phyloP scores from a whole-genome alignment of 1,140 invertebrate genomes.

The Nymphalis io region DNA sequence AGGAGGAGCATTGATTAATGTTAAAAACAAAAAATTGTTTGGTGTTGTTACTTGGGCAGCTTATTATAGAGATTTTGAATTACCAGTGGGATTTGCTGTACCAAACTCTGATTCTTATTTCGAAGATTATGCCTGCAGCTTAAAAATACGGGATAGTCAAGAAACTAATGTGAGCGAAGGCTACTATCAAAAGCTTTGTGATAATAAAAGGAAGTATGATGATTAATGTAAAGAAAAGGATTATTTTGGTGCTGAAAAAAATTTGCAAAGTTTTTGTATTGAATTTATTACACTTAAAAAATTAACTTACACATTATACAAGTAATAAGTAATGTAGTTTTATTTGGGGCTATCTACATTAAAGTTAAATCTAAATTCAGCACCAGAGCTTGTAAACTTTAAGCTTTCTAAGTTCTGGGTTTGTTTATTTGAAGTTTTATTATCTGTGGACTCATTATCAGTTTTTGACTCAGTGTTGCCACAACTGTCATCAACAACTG shows the following conservation, averaged over 20 bases:
- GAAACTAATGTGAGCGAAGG: constrained; percentile 11
- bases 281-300: constrained; percentile 24
- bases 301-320: constrained; percentile 18
- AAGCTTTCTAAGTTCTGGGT: constrained; percentile 33
- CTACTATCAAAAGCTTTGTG: constrained; percentile 53
- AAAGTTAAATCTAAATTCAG: constrained; percentile 75
- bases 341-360: constrained; percentile 45
- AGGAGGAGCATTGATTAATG: constrained; percentile 49
- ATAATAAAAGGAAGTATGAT: constrained; percentile 20
- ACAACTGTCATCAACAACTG: constrained; percentile 33
- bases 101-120: constrained; percentile 53
- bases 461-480: constrained; percentile 37
- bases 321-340: not conserved
- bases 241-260: not conserved
- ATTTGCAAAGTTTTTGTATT: constrained; percentile 7
- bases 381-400: constrained; percentile 53
- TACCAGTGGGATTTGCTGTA: constrained; percentile 59
- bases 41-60: constrained; percentile 60
- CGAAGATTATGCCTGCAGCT: constrained; percentile 50
- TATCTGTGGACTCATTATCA: constrained; percentile 37
- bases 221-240: not conserved
- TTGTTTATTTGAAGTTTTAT: constrained; percentile 35
- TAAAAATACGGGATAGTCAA: constrained; percentile 44
- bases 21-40: constrained; percentile 44
- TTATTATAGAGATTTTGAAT: constrained; percentile 33